phyloP scores from a whole-genome alignment of 2,113 vertebrate genomes.

The Antennarius striatus region DNA sequence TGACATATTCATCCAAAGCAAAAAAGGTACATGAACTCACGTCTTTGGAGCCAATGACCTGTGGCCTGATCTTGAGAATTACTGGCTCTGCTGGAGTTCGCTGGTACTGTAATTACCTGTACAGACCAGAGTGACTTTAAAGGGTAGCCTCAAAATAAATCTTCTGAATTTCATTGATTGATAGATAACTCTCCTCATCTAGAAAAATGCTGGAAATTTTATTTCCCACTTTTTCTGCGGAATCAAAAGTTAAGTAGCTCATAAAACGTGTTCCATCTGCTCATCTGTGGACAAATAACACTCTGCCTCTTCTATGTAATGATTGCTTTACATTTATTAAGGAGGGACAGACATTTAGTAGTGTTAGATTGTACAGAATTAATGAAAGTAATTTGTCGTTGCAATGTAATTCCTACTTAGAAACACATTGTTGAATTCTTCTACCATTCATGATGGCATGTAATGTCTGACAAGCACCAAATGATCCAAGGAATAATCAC shows the following conservation, averaged over 20 bases:
- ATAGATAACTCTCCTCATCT: slow-evolving; percentile 43
- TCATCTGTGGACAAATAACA: slow-evolving; percentile 21
- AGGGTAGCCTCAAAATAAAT: slow-evolving; percentile 62
- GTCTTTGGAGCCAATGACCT: slow-evolving; percentile 66
- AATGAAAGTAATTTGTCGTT: no score
- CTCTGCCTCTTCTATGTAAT: slow-evolving; percentile 12
- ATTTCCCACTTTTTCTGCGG: no score
- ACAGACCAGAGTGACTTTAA: slow-evolving; percentile 71
- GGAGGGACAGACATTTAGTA: not conserved
- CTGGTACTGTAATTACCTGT: slow-evolving; percentile 72
- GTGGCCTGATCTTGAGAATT: slow-evolving; percentile 67
- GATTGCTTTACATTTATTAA: not conserved
- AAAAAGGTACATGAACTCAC: slow-evolving; percentile 48
- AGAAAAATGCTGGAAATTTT: slow-evolving; percentile 42
- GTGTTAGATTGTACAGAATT: no score
- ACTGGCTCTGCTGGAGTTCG: slow-evolving; percentile 60
- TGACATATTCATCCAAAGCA: slow-evolving; percentile 46
- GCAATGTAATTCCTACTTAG: not conserved
- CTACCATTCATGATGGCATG: no score
- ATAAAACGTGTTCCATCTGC: slow-evolving; percentile 28
- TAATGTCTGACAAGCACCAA: no score
- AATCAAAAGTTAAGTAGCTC: slow-evolving; percentile 18
- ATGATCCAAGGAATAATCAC: no score
- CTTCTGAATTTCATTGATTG: slow-evolving; percentile 62
- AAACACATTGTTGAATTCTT: not conserved